phyloP scores from a whole-genome alignment of 2,888 invertebrate species.

The Miltochrista miniata region DNA sequence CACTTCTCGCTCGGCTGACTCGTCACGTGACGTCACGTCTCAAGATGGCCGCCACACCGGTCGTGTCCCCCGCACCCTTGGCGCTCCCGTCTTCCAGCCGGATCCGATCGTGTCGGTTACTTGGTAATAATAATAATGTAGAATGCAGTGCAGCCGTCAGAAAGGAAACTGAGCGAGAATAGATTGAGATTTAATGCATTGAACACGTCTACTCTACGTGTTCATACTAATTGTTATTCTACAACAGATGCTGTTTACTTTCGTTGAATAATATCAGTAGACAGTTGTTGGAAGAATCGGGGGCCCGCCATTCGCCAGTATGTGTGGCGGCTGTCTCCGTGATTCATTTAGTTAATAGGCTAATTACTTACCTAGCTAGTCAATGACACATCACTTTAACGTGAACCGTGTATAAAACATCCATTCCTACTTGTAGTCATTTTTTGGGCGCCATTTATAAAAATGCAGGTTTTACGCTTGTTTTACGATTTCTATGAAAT shows the following conservation, averaged over 20 bases:
- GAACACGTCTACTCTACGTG: conserved; percentile 64
- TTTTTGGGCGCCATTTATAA: background rate
- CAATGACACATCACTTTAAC: conserved; percentile 27
- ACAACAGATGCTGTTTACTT: conserved; percentile 78
- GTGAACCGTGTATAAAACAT: conserved; percentile 3
- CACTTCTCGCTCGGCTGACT: conserved; percentile 74
- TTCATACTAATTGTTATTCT: conserved; percentile 75
- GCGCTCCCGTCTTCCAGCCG: conserved; percentile 71
- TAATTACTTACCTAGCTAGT: conserved; percentile 40
- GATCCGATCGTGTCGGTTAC: conserved; percentile 70
- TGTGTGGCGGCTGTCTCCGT: conserved; percentile 48
- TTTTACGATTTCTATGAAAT: background rate
- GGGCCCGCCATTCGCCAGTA: conserved; percentile 41
- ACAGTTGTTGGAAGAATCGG: conserved; percentile 63
- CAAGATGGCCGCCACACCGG: conserved; percentile 82
- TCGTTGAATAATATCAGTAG: conserved; percentile 70
- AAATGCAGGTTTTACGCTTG: background rate
- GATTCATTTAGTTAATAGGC: conserved; percentile 56
- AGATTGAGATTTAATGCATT: conserved; percentile 80
- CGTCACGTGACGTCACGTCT: conserved; percentile 84
- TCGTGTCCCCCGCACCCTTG: conserved; percentile 67
- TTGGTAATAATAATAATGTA: conserved; percentile 75
- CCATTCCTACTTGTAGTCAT: background rate
- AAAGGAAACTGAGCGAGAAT: conserved; percentile 79
- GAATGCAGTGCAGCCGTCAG: conserved; percentile 68